Percentiles rank a stretch among this genome's conserved stretches.
These are phyloP conservation scores for Shinisaurus crocodilurus DNA, from an alignment of 2,113 vertebrate species.

Conservation along the genomic window DNA sequence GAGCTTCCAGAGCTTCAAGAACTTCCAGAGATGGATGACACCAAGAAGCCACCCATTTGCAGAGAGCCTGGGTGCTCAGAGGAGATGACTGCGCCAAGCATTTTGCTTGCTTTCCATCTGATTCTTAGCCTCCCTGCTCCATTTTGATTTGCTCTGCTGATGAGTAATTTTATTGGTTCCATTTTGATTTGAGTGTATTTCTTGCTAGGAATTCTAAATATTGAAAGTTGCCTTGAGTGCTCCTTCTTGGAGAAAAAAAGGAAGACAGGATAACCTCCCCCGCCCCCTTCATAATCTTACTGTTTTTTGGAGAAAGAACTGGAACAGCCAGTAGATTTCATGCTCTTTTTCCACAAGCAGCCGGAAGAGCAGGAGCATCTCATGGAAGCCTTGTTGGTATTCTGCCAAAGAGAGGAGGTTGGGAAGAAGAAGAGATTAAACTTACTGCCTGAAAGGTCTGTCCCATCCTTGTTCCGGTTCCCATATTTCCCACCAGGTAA, in stretches of 20 bases:
- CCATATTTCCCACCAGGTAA: background rate
- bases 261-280: background rate
- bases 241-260: background rate
- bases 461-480: background rate
- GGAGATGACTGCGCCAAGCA: too few relatives aligned
- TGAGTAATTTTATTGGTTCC: background rate
- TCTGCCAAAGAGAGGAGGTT: conserved; percentile 13
- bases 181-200: background rate
- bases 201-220: background rate
- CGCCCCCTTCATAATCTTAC: conserved; percentile 26
- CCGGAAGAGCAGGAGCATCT: conserved; percentile 69
- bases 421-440: background rate
- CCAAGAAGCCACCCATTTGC: too few relatives aligned
- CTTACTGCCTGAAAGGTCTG: accelerated
- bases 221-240: background rate
- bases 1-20: too few relatives aligned
- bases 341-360: conserved; percentile 57
- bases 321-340: conserved; percentile 69
- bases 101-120: background rate
- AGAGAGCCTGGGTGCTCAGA: too few relatives aligned
- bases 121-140: background rate
- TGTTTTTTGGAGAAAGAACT: conserved; percentile 70
- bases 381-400: conserved; percentile 67
- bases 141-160: background rate
- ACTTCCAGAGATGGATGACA: too few relatives aligned